Base-by-base conservation (phyloP, 2,113 vertebrate genomes). In the Sebastes schlegelii region DNA sequence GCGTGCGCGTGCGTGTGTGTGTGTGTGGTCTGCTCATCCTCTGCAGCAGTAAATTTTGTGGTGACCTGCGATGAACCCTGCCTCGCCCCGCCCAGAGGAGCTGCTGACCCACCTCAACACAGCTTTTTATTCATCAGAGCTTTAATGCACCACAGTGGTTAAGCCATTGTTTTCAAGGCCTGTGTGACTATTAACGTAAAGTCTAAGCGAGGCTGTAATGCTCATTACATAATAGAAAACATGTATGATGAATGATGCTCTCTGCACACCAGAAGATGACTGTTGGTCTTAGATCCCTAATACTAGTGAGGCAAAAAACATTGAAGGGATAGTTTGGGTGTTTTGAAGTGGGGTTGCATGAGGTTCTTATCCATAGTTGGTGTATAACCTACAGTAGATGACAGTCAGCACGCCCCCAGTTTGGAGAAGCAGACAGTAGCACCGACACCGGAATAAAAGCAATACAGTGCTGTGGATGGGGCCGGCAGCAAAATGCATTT, bases 21-120 rank as follows among this genome's bases (percentile, higher is more conserved):
- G 40, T 54, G 73, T 34, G 69, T 70, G 10, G 17, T 55, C 11
- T 14, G 12, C n/a, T 77, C 60, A 42, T 79, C 52, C 69, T 77
- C 67, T 81, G 66, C 72, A 71, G 68, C 73, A 87, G 60, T 74
- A 79, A 48, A 65, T 74, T 61, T 74, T 57, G 51, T 69, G 21
- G 26, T 78, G 79, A 69, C 74, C 76, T 74, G 76, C 12, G 51
- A 17, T 77, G 51, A 79, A 77, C 71, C 26, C 64, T 64, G 14
- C 16, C 54, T 79, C 66, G 46, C 11, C 21, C 46, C 7, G 52
- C 68, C 45, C 63, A 71, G 17, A 72, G 43, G 79, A 86, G 82
- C 62, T 80, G 69, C 85, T 82, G 87, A 84, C 70, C 72, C 80
- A 77, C 74, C 66, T 77, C 69, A 74, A 85, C 72, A 55, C 42